Conservation (phyloP, 2,888 invertebrate genomes). For the Belgica antarctica region DNA sequence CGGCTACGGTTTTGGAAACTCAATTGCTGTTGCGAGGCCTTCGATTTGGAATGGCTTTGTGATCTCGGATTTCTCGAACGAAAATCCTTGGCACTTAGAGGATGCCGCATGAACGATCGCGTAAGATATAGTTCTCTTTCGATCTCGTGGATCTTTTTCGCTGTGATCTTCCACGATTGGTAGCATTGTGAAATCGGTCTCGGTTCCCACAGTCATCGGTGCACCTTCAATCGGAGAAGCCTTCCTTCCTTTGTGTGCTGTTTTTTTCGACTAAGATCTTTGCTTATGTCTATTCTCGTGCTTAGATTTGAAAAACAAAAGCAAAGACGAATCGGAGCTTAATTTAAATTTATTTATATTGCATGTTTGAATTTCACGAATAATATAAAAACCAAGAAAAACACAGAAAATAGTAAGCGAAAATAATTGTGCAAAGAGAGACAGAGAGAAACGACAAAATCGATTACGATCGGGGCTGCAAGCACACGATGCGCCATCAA, state of each 20-base stretch:
- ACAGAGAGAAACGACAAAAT: slow-evolving; percentile 32
- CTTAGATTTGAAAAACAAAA: slow-evolving; percentile 22
- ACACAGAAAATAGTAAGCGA: slow-evolving; percentile 21
- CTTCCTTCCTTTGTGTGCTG: neutral
- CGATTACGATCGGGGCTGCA: slow-evolving; percentile 34
- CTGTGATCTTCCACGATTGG: neutral
- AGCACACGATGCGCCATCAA: slow-evolving; percentile 42
- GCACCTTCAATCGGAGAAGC: neutral
- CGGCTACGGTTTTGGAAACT: neutral
- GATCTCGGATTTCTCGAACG: neutral
- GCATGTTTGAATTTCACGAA: slow-evolving; percentile 32
- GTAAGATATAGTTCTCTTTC: too few relatives aligned
- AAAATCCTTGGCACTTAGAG: neutral
- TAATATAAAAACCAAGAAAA: neutral
- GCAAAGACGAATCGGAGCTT: neutral
- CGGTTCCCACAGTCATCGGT: slow-evolving; percentile 9
- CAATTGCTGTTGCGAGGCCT: slow-evolving; percentile 9
- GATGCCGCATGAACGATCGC: neutral
- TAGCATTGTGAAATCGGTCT: neutral
- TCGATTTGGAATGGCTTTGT: neutral
- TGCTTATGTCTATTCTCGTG: neutral
- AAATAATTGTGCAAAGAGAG: neutral
- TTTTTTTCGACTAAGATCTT: neutral
- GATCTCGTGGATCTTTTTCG: slow-evolving; percentile 14
- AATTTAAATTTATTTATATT: slow-evolving; percentile 30